Conservation (phyloP, 2,888 invertebrate genomes). For the Arrhopalites spinosus region DNA sequence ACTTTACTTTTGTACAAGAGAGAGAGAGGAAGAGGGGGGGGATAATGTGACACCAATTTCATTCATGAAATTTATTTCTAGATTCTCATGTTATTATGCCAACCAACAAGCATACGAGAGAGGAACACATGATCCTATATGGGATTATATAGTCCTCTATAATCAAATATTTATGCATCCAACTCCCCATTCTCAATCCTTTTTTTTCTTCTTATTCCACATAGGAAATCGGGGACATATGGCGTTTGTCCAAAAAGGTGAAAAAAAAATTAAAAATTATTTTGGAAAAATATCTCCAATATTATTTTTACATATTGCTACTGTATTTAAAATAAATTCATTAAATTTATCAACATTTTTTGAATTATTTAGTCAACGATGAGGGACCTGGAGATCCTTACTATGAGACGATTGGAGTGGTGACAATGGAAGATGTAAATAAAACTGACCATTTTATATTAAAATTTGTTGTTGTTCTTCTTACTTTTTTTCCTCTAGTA, state of each 20-base stretch:
- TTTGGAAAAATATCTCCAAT: neutral
- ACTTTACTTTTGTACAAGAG: too few relatives aligned
- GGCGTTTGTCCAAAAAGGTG: conserved; percentile 86
- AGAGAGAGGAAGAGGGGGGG: too few relatives aligned
- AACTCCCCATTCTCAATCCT: neutral
- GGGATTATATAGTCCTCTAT: too few relatives aligned
- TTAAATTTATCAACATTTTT: neutral
- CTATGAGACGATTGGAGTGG: conserved; percentile 90
- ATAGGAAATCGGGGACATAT: conserved; percentile 83
- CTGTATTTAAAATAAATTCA: neutral
- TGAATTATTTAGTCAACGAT: conserved; percentile 70
- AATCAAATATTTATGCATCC: neutral
- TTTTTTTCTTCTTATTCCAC: neutral
- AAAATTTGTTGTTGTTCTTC: too few relatives aligned
- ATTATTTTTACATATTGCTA: too few relatives aligned
- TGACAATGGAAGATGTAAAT: conserved; percentile 97
- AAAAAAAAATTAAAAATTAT: neutral
- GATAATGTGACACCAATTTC: too few relatives aligned
- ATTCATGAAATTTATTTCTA: too few relatives aligned
- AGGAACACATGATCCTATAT: too few relatives aligned
- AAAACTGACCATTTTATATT: too few relatives aligned
- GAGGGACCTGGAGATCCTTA: conserved; percentile 93
- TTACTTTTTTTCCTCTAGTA: too few relatives aligned
- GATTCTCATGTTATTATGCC: too few relatives aligned
- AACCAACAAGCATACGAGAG: too few relatives aligned